Conservation (phyloP, 2,797 vertebrate species). For the Brotula barbata region DNA sequence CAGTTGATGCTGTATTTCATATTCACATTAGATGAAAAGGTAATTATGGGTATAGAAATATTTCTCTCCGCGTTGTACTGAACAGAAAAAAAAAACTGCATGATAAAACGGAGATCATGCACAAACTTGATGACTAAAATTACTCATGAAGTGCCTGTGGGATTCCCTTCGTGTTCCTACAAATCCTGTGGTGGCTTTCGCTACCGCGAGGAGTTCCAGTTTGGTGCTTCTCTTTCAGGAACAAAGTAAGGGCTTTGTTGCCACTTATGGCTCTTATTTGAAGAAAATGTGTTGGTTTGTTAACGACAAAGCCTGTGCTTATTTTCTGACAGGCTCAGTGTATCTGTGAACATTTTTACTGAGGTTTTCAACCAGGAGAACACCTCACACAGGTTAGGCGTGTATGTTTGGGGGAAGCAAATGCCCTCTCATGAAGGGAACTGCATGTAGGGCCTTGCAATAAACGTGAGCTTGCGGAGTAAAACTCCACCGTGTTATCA, state of each 20-base stretch:
- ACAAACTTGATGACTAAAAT: constrained; percentile 7
- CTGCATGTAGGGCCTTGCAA: constrained; percentile 39
- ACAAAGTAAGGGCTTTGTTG: constrained; percentile 58
- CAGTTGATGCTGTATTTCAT: constrained; percentile 36
- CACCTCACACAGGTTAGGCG: neutral
- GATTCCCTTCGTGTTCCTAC: neutral
- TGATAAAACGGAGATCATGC: neutral
- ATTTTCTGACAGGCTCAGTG: neutral
- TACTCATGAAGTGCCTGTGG: constrained; percentile 6
- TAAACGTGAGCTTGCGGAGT: constrained; percentile 30
- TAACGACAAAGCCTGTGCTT: constrained; percentile 13
- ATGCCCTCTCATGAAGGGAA: neutral
- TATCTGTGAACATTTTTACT: neutral
- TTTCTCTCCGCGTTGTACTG: constrained; percentile 31
- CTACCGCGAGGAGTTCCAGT: neutral
- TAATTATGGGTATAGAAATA: neutral
- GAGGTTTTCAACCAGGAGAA: constrained; percentile 8
- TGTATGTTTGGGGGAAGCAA: neutral
- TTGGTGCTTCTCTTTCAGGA: constrained; percentile 9
- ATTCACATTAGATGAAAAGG: constrained; percentile 6
- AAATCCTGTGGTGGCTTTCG: constrained; percentile 1
- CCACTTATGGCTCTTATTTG: constrained; percentile 49
- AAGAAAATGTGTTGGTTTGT: constrained; percentile 15
- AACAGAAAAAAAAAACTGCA: neutral
- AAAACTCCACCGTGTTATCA: constrained; percentile 24